phyloP scores from a whole-genome alignment of 1,140 invertebrate species.

The Rhizoglyphus robini region DNA sequence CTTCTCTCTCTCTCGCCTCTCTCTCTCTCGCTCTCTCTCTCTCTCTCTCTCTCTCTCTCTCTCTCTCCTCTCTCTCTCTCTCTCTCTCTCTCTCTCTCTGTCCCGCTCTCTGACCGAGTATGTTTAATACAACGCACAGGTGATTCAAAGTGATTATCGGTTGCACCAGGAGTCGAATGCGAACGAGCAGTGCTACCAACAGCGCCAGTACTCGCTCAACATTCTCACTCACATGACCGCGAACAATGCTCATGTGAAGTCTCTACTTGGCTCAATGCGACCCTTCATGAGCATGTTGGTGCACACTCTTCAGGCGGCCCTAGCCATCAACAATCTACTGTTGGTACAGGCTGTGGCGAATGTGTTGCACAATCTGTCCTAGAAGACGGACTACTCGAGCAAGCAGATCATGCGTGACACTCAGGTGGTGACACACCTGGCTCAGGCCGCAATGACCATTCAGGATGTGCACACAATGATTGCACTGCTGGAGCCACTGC shows the following conservation, averaged over 20 bases:
- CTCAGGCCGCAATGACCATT: conserved; percentile 64
- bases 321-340: conserved; percentile 32
- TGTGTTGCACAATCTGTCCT: conserved; percentile 86
- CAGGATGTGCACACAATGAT: conserved; percentile 86
- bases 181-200: conserved; percentile 62
- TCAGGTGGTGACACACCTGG: conserved; percentile 58
- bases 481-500: conserved; percentile 82
- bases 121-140: conserved; percentile 32
- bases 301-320: conserved; percentile 51
- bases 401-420: conserved; percentile 79
- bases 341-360: conserved; percentile 83
- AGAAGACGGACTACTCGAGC: conserved; percentile 79
- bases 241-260: conserved; percentile 88
- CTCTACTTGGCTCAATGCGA: conserved; percentile 73
- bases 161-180: conserved; percentile 59
- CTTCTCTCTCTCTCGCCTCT: too few relatives aligned
- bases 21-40: background rate
- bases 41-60: too few relatives aligned
- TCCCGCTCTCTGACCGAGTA: background rate
- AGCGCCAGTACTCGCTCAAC: conserved; percentile 85
- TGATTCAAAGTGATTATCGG: conserved; percentile 51
- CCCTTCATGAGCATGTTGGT: conserved; percentile 80
- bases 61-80: too few relatives aligned
- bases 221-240: conserved; percentile 93
- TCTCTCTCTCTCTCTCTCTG: background rate